phyloP scores from a whole-genome alignment of 2,888 invertebrate genomes.

The Gymnoscelis rufifasciata region DNA sequence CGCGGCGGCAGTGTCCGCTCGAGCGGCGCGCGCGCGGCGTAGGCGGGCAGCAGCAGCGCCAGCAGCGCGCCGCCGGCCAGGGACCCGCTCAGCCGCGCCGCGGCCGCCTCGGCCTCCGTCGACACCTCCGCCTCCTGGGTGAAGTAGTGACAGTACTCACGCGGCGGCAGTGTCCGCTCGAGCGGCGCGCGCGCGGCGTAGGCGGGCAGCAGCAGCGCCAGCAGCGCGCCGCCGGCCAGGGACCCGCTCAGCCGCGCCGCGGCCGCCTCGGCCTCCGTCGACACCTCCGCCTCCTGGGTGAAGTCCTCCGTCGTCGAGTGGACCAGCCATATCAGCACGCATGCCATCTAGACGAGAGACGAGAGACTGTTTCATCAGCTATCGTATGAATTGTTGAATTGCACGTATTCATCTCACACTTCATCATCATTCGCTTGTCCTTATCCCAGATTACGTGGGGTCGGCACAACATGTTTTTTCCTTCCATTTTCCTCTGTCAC shows the following conservation, averaged over 20 bases:
- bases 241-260: conserved; percentile 80
- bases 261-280: conserved; percentile 78
- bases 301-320: conserved; percentile 78
- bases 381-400: too few species aligned
- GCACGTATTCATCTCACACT: too few species aligned
- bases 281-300: conserved; percentile 57
- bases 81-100: conserved; percentile 78
- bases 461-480: too few species aligned
- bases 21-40: conserved; percentile 60
- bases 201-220: conserved; percentile 84
- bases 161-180: conserved; percentile 79
- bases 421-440: too few species aligned
- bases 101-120: conserved; percentile 77
- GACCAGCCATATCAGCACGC: conserved; percentile 86
- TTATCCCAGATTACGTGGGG: too few species aligned
- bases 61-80: conserved; percentile 83
- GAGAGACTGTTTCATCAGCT: too few species aligned
- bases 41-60: conserved; percentile 84
- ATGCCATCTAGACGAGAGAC: conserved; percentile 84
- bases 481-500: too few species aligned
- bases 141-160: conserved; percentile 8
- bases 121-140: too few species aligned
- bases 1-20: conserved; percentile 80
- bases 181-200: conserved; percentile 83
- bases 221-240: conserved; percentile 82